phyloP scores from a whole-genome alignment of 2,888 invertebrate species.

The Cryptocheilus praepositus region DNA sequence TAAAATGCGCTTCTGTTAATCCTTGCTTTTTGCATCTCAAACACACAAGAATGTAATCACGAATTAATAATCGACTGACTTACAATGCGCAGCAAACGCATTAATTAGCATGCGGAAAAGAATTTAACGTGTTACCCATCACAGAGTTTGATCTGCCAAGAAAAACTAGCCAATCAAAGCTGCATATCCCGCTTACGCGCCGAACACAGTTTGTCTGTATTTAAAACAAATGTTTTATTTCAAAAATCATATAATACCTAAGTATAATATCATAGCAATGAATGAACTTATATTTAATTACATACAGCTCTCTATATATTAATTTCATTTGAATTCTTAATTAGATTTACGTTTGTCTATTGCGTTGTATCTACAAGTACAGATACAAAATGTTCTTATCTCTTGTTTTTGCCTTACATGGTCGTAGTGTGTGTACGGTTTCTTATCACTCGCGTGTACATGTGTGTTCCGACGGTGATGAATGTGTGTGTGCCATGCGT shows the following conservation, averaged over 20 bases:
- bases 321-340: constrained; percentile 72
- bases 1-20: no score
- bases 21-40: no score
- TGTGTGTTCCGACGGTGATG: not conserved
- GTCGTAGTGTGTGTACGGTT: constrained; percentile 22
- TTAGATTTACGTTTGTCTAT: constrained; percentile 65
- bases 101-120: no score
- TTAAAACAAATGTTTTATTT: constrained; percentile 74
- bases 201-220: constrained; percentile 51
- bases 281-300: constrained; percentile 72
- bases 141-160: no score
- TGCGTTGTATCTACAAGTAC: constrained; percentile 71
- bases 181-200: not conserved
- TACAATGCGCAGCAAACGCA: no score
- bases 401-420: constrained; percentile 12
- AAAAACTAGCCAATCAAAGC: no score
- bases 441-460: not conserved
- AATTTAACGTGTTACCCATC: no score
- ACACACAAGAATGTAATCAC: no score
- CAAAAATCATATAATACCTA: constrained; percentile 73
- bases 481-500: no score
- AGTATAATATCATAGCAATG: constrained; percentile 72
- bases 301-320: constrained; percentile 74
- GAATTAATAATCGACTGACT: no score
- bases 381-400: constrained; percentile 69